Conservation (phyloP, 2,113 vertebrate genomes). For the Ibidorhyncha struthersii region DNA sequence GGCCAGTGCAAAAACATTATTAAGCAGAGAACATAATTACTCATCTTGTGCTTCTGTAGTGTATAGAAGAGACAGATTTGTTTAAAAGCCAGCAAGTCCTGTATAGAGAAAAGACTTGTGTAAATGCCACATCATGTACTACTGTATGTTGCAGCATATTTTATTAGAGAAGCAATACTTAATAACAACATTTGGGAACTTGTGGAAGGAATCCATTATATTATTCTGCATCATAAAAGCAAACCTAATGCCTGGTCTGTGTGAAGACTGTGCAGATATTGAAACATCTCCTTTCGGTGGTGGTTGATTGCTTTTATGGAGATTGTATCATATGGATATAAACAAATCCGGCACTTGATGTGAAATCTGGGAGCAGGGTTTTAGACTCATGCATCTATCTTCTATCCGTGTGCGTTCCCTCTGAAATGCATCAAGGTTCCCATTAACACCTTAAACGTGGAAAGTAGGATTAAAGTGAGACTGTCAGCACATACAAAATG, state of each 20-base stretch:
- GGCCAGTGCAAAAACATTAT: conserved; percentile 68
- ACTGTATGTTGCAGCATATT: conserved; percentile 31
- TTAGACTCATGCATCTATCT: conserved; percentile 24
- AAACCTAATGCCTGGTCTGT: conserved; percentile 33
- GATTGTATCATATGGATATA: conserved; percentile 54
- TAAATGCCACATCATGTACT: conserved; percentile 45
- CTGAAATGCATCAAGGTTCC: conserved; percentile 53
- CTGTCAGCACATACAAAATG: conserved; percentile 24
- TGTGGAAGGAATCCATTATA: conserved; percentile 40
- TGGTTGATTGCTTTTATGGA: conserved; percentile 65
- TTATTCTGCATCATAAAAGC: conserved; percentile 52
- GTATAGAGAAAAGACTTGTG: neutral
- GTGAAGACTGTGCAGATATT: conserved; percentile 20
- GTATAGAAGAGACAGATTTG: conserved; percentile 38
- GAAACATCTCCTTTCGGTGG: conserved; percentile 35
- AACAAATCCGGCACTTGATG: conserved; percentile 48
- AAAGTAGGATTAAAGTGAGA: conserved; percentile 34
- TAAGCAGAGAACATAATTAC: conserved; percentile 49
- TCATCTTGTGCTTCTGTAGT: conserved; percentile 50
- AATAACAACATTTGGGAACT: conserved; percentile 50
- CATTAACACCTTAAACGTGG: conserved; percentile 43
- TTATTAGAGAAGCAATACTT: conserved; percentile 59
- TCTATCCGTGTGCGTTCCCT: neutral
- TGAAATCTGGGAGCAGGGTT: conserved; percentile 18
- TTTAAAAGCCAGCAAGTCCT: conserved; percentile 34